Evolutionary conservation across 2,797 vertebrate species (phyloP), one percentile per base, ranked within the genome.

Genomic region (Meriones psammophilus): DNA sequence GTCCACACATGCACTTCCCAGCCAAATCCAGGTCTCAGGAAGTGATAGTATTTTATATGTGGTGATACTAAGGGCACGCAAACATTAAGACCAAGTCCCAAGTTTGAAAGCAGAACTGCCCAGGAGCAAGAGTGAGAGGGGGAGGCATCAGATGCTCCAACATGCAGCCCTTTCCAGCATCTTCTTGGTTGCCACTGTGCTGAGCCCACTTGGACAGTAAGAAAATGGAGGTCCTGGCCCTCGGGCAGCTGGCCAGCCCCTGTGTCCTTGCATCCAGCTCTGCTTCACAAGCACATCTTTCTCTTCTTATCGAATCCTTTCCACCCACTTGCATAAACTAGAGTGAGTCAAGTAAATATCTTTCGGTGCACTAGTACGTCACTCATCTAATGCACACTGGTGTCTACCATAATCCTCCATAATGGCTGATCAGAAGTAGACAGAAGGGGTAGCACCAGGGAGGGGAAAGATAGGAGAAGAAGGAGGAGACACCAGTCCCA

Each of bases 11-110:
- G 8, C 8, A 20, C 15, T 66, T 92, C n/a, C 39, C 62, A 33
- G 36, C 46, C 81, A 87, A 28, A 73, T 64, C 74, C 56, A 28
- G 46, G 54, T 17, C 69, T 94, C 39, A 14, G 50, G 86, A 54
- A 1, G 17, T 50, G 71, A n/a, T 10, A 66, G 33, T 68, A 26
- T 58, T 86, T 92, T 58, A 18, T 66, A 26, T 3, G 9, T 50
- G 33, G 20, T 36, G 7, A 88, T 58, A 89, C 58, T 36, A 88
- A 66, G 80, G 54, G 58, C 60, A 50, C 79, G 50, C 0, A 4
- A 80, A 85, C 94, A 95, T 39, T 20, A 50, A 89, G 81, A 78
- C 42, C 76, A 30, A 62, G 81, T 56, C 89, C 88, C 24, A 17
- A 28, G 88, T 36, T 46, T 76, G 60, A 88, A 87, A 89, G 30